phyloP scores from a whole-genome alignment of 2,113 vertebrate genomes.

The Porphyrio hochstetteri region DNA sequence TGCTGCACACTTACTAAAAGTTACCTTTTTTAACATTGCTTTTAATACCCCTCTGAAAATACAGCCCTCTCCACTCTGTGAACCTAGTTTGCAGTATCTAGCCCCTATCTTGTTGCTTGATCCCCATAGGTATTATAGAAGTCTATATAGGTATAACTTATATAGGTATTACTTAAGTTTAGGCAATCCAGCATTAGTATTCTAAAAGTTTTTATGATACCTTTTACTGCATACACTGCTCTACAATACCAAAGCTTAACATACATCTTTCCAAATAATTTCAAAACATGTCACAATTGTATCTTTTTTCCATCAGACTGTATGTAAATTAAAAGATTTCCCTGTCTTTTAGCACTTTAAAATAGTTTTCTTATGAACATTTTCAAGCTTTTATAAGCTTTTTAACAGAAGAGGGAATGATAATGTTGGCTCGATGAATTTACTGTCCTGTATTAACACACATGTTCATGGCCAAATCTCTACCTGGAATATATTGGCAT shows the following conservation, averaged over 20 bases:
- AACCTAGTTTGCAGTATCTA: not conserved
- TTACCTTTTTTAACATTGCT: not conserved
- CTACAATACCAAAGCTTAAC: not conserved
- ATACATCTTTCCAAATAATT: not conserved
- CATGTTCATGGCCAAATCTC: not conserved
- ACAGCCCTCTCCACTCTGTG: not conserved
- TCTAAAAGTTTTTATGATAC: not conserved
- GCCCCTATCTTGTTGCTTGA: not conserved
- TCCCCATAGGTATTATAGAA: too few relatives aligned
- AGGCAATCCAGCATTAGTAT: not conserved
- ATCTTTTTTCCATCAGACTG: not conserved
- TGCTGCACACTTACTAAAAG: not conserved
- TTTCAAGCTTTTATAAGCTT: not conserved
- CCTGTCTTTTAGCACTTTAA: not conserved
- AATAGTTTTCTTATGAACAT: not conserved
- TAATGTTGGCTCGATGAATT: not conserved
- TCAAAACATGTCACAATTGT: not conserved
- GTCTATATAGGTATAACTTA: too few relatives aligned
- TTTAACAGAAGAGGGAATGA: not conserved
- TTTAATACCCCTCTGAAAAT: not conserved
- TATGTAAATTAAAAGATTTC: not conserved
- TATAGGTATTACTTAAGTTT: not conserved
- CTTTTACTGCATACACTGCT: not conserved
- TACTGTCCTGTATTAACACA: not conserved
- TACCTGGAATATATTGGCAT: not conserved